phyloP scores from a whole-genome alignment of 37 sponge, comb jelly and placozoan species.

The Beroe forskalii region DNA sequence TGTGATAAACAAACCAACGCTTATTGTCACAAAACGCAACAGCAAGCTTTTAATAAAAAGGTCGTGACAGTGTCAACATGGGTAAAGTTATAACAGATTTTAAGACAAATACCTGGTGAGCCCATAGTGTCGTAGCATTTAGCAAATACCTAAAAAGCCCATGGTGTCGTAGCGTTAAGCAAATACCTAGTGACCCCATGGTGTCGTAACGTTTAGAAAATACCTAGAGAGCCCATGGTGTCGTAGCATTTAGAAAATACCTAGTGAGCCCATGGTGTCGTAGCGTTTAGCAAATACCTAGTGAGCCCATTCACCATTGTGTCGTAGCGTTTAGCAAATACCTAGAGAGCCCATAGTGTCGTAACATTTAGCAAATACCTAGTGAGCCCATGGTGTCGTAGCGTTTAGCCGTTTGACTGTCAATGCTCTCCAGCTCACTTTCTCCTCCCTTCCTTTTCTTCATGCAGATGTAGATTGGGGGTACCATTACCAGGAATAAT shows the following conservation, averaged over 20 bases:
- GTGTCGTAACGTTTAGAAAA: too few species aligned
- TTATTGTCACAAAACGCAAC: too few species aligned
- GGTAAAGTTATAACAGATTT: too few species aligned
- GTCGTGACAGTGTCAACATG: too few species aligned
- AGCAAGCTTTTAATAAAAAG: too few species aligned
- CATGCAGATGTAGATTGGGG: neutral
- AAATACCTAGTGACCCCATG: too few species aligned
- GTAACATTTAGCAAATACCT: neutral
- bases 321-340: too few species aligned
- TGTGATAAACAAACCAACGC: too few species aligned
- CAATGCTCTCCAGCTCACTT: neutral
- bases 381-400: constrained; percentile 38
- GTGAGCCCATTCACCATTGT: too few species aligned
- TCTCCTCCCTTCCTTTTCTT: constrained; percentile 33
- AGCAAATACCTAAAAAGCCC: too few species aligned
- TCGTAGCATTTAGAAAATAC: neutral
- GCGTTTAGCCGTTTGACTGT: neutral
- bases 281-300: neutral
- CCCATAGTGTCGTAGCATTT: constrained; percentile 31
- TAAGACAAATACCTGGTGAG: too few species aligned
- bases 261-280: constrained; percentile 19
- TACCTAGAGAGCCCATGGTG: constrained; percentile 7
- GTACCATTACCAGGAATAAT: constrained; percentile 19
- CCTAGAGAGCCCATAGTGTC: constrained; percentile 25
- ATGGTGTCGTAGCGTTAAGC: constrained; percentile 4